phyloP scores from a whole-genome alignment of 2,113 vertebrate species.

The Chionomys nivalis region DNA sequence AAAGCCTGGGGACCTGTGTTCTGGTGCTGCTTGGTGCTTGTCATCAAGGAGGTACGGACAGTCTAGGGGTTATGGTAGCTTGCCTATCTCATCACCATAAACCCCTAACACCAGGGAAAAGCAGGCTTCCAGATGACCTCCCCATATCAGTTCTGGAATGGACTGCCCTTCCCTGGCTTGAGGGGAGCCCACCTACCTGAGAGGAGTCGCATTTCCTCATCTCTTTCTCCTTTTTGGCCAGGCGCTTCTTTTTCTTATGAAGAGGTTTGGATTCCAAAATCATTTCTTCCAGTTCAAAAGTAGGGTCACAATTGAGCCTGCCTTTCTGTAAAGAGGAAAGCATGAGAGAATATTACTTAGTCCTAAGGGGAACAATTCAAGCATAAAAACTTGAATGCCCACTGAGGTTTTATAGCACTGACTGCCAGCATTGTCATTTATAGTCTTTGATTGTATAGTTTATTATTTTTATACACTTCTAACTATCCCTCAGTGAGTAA shows the following conservation, averaged over 20 bases:
- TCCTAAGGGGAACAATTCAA: neutral
- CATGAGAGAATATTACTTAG: neutral
- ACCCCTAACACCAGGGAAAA: too few species aligned
- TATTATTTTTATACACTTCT: neutral
- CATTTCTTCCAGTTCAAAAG: conserved; percentile 99
- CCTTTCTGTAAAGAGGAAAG: conserved; percentile 88
- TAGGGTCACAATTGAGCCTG: conserved; percentile 96
- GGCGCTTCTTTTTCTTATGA: conserved; percentile 98
- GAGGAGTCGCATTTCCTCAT: conserved; percentile 88
- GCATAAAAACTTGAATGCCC: neutral
- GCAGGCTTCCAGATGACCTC: neutral
- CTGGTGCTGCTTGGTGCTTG: neutral
- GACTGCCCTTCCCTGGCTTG: accelerated
- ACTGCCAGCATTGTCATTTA: neutral
- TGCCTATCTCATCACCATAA: neutral
- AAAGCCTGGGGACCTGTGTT: neutral
- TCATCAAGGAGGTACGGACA: neutral
- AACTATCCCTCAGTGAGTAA: neutral
- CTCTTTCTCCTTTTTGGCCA: conserved; percentile 93
- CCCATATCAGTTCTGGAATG: accelerated
- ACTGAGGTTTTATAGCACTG: neutral
- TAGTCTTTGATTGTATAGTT: neutral
- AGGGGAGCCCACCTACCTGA: conserved; percentile 85
- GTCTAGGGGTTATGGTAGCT: neutral
- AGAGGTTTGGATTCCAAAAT: conserved; percentile 98